Evolutionary conservation across 2,888 invertebrate species (phyloP).

Genomic region (Epinotia bilunana): DNA sequence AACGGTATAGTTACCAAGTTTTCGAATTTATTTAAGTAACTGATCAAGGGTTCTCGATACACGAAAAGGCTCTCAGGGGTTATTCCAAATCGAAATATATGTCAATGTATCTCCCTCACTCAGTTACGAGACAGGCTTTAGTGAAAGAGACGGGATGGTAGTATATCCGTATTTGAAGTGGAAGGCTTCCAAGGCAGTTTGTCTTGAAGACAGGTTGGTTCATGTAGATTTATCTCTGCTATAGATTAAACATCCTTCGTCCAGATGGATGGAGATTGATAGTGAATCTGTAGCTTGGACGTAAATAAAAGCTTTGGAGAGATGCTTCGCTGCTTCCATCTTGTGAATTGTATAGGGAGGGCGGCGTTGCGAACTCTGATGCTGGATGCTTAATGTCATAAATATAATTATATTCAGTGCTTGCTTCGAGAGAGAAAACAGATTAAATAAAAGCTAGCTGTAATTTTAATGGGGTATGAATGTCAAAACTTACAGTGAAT

Average conservation of each 20-base stretch:
- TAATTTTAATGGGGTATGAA: too few relatives aligned
- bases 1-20: slow-evolving; percentile 26
- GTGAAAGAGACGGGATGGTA: slow-evolving; percentile 10
- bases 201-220: slow-evolving; percentile 31
- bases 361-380: background rate
- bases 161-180: slow-evolving; percentile 1
- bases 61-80: slow-evolving; percentile 24
- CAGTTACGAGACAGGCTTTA: slow-evolving; percentile 9
- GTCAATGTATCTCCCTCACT: slow-evolving; percentile 11
- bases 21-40: slow-evolving; percentile 35
- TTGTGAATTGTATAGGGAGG: background rate
- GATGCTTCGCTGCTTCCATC: background rate
- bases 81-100: slow-evolving; percentile 28
- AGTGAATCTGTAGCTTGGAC: slow-evolving; percentile 26
- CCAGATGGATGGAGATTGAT: slow-evolving; percentile 43
- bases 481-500: too few relatives aligned
- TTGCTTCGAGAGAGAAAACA: too few relatives aligned
- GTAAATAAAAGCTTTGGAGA: slow-evolving; percentile 27
- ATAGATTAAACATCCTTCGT: slow-evolving; percentile 41
- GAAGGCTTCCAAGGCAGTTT: slow-evolving; percentile 19
- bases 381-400: background rate
- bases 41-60: slow-evolving; percentile 34
- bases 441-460: too few relatives aligned
- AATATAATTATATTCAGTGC: too few relatives aligned
- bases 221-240: slow-evolving; percentile 38